Evolutionary conservation across 92 coral and sea anemone genomes (phyloP).

Genomic region (Heteractis magnifica): DNA sequence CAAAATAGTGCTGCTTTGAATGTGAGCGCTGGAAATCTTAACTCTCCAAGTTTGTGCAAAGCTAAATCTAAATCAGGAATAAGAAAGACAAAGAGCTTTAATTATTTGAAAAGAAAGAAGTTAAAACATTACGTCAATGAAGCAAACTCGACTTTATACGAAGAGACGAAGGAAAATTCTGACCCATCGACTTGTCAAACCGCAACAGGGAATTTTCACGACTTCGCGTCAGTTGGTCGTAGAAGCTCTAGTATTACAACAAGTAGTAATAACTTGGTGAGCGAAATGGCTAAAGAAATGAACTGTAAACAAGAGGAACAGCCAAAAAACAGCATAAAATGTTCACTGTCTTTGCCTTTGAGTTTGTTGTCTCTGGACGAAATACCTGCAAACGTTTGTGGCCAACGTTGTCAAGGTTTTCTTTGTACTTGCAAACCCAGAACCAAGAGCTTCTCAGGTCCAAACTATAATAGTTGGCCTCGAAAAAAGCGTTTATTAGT

Average conservation of each 20-base stretch:
- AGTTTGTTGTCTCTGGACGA: slow-evolving; percentile 40
- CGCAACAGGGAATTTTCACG: slow-evolving; percentile 93
- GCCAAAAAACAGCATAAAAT: slow-evolving; percentile 34
- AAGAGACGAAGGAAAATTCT: slow-evolving; percentile 18
- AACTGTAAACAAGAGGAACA: slow-evolving; percentile 43
- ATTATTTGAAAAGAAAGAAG: slow-evolving; percentile 65
- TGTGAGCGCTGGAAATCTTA: neutral
- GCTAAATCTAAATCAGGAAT: slow-evolving; percentile 42
- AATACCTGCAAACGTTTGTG: neutral
- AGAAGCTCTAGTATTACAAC: slow-evolving; percentile 33
- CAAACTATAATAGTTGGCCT: slow-evolving; percentile 71
- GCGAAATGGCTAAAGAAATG: slow-evolving; percentile 71
- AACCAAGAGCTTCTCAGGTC: slow-evolving; percentile 44
- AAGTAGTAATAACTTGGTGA: slow-evolving; percentile 45
- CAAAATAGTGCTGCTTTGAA: neutral
- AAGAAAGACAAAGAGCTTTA: slow-evolving; percentile 63
- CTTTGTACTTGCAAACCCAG: neutral
- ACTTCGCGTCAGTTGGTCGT: slow-evolving; percentile 63
- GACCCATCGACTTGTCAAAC: slow-evolving; percentile 48
- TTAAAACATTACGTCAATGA: slow-evolving; percentile 37
- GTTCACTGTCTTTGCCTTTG: slow-evolving; percentile 39
- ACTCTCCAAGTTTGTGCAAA: slow-evolving; percentile 25
- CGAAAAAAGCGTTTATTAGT: slow-evolving; percentile 54
- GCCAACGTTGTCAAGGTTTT: neutral
- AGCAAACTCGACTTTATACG: slow-evolving; percentile 22